Base-by-base conservation (phyloP, 2,797 vertebrate genomes). In the Anguilla obscura region DNA sequence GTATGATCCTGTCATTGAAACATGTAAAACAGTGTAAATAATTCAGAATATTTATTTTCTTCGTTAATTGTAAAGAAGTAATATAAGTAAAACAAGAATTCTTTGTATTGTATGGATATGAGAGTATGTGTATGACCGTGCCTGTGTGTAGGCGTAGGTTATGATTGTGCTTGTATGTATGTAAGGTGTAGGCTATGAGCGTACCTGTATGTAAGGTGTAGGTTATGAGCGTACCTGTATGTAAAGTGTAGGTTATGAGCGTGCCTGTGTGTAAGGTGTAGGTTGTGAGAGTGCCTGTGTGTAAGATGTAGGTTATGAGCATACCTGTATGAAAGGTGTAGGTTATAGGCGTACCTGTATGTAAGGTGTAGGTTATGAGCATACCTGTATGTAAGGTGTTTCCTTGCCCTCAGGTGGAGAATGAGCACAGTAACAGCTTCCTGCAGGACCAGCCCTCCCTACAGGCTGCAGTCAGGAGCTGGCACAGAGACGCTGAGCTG, bases 401-500 rank as follows among this genome's bases (percentile, higher is more conserved):
- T 24, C 92, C 84, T 30, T 89, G 91, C 93, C 89, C 92, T 85
- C 95, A 99, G 98, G 94, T 97, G 95, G 97, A 98, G 92, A 97
- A 98, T 92, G 98, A 99, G 91, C 92, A 94, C 90, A 97, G 94
- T 95, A 97, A 96, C 92, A 95, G 94, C 90, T 85, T 98, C 94
- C 95, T 99, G 85, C 95, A 97, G 94, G 98, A 99, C 84, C 97
- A 99, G 85, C 95, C 97, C 69, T 91, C 94, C 0, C 93, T 99
- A 86, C 97, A 97, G 90, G 96, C 97, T 90, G 97, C 98, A 90
- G 95, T 99, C 93, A 97, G 97, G 93, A 94, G 96, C 90, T 97
- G 99, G 96, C 96, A 96, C 63, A 96, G 96, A 86, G 98, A 99
- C 93, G 97, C 97, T 92, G 98, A 99, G 92, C 96, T 99, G 88